These are phyloP conservation scores for Oryzias melastigma DNA, from an alignment of 2,113 vertebrate species.

Conservation along the genomic window DNA sequence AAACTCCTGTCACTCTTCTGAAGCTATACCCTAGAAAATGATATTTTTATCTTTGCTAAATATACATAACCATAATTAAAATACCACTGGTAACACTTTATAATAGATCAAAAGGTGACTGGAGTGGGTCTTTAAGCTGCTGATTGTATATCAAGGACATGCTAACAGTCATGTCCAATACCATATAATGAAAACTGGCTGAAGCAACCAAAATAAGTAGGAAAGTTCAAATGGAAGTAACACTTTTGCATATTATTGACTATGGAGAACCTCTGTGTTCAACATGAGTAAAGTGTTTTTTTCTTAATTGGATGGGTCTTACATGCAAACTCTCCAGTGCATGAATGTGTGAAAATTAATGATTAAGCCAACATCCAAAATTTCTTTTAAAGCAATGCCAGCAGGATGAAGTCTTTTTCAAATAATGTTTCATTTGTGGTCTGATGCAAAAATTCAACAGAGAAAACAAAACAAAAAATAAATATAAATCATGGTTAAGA, in stretches of 20 bases:
- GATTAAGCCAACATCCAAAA: constrained; percentile 3
- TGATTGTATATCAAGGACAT: too few species aligned
- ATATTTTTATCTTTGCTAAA: too few species aligned
- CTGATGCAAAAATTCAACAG: constrained; percentile 15
- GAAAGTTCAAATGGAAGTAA: too few species aligned
- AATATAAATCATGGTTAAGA: constrained; percentile 37
- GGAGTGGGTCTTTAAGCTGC: too few species aligned
- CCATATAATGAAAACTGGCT: too few species aligned
- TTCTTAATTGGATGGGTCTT: constrained; percentile 31
- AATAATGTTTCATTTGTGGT: constrained; percentile 25
- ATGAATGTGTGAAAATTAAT: constrained; percentile 45
- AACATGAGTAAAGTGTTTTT: constrained; percentile 18
- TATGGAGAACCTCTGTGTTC: not conserved
- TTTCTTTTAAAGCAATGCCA: constrained; percentile 10
- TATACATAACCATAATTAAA: too few species aligned
- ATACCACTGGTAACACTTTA: too few species aligned
- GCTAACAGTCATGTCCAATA: too few species aligned
- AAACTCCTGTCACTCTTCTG: too few species aligned
- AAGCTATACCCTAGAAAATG: too few species aligned
- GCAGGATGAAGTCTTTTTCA: constrained; percentile 18
- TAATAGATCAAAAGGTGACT: too few species aligned
- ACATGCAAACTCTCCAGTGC: constrained; percentile 41
- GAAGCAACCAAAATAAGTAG: too few species aligned
- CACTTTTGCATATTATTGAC: not conserved
- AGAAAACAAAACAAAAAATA: constrained; percentile 20